phyloP scores from a whole-genome alignment of 2,113 vertebrate genomes.

The Hippoglossus stenolepis region DNA sequence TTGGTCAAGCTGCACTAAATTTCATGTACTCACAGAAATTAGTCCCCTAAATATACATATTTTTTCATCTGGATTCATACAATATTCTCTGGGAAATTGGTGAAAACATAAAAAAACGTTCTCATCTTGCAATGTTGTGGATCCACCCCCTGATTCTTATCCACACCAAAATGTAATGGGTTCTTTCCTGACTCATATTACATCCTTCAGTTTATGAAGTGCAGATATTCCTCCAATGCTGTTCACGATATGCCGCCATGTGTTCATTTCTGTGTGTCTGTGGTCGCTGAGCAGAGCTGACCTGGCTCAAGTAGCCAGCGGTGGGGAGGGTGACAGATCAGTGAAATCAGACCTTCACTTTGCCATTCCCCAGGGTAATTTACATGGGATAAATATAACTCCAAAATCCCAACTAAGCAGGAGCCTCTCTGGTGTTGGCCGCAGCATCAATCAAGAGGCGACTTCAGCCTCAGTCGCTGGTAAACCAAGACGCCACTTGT shows the following conservation, averaged over 20 bases:
- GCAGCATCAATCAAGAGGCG: slow-evolving; percentile 36
- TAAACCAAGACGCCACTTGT: background rate
- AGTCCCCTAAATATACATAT: too few species aligned
- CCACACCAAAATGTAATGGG: background rate
- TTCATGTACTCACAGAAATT: too few species aligned
- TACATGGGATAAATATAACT: slow-evolving; percentile 77
- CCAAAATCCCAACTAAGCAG: slow-evolving; percentile 62
- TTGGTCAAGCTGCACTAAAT: too few species aligned
- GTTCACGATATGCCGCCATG: slow-evolving; percentile 7
- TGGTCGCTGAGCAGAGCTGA: slow-evolving; percentile 13
- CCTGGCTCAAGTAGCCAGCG: slow-evolving; percentile 12
- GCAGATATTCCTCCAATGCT: background rate
- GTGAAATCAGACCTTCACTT: slow-evolving; percentile 78
- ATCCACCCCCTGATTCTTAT: background rate
- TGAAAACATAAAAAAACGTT: too few species aligned
- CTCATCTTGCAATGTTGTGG: background rate
- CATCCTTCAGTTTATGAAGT: background rate
- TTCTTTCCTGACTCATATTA: slow-evolving; percentile 1
- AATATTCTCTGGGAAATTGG: too few species aligned
- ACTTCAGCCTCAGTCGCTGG: slow-evolving; percentile 17
- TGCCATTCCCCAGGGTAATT: slow-evolving; percentile 65
- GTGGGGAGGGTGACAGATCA: slow-evolving; percentile 58
- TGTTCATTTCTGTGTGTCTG: slow-evolving; percentile 5
- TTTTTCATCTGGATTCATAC: too few species aligned
- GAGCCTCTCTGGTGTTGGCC: slow-evolving; percentile 19